phyloP scores from a whole-genome alignment of 2,797 vertebrate genomes.

The Enteromius treurensis region DNA sequence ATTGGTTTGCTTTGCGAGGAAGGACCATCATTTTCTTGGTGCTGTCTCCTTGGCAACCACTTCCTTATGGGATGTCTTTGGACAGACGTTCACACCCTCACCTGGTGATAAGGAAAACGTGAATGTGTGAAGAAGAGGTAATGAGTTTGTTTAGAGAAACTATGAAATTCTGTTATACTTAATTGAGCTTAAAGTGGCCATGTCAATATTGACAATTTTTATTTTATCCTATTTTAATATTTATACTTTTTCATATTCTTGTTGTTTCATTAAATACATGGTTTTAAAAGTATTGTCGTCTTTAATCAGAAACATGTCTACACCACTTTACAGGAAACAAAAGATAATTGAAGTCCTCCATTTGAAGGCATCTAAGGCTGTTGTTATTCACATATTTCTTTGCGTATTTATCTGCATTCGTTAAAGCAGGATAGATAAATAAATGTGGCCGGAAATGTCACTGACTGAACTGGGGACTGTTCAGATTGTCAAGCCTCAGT shows the following conservation, averaged over 20 bases:
- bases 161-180: background rate
- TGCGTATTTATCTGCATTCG: background rate
- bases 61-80: slow-evolving; percentile 64
- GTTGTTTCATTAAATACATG: background rate
- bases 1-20: slow-evolving; percentile 72
- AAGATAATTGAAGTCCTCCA: background rate
- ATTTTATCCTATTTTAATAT: background rate
- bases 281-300: background rate
- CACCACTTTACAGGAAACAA: background rate
- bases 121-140: background rate
- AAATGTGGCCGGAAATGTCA: background rate
- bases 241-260: background rate
- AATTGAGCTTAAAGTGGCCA: background rate
- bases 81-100: slow-evolving; percentile 35
- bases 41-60: slow-evolving; percentile 77
- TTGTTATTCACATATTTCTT: background rate
- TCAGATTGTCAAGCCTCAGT: slow-evolving; percentile 3
- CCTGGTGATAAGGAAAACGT: slow-evolving; percentile 29
- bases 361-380: background rate
- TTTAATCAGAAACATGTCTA: background rate
- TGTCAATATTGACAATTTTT: background rate
- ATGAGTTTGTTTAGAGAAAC: slow-evolving; percentile 4
- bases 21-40: slow-evolving; percentile 71
- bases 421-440: background rate
- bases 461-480: background rate